Evolutionary conservation across 2,113 vertebrate genomes (phyloP).

Genomic region (Ictidomys tridecemlineatus): DNA sequence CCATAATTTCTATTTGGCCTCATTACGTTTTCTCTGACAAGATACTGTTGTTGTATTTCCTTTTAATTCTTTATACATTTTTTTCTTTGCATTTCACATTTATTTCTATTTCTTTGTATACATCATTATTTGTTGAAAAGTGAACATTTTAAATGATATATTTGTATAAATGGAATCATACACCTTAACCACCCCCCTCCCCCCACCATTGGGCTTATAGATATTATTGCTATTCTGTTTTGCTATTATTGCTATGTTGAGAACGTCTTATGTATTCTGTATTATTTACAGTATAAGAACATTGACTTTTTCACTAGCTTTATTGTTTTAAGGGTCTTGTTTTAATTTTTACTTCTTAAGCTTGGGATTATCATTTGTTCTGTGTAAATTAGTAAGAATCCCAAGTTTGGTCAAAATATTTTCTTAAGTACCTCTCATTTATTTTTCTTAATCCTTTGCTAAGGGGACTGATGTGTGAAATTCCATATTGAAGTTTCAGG

Average conservation of each 20-base stretch:
- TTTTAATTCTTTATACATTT: not conserved
- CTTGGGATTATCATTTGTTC: not conserved
- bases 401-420: not conserved
- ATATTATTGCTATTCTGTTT: too few relatives aligned
- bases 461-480: not conserved
- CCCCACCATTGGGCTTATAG: not conserved
- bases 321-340: not conserved
- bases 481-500: not conserved
- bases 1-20: not conserved
- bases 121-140: not conserved
- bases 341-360: not conserved
- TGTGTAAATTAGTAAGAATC: not conserved
- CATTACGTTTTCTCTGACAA: not conserved
- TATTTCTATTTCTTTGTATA: not conserved
- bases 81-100: not conserved
- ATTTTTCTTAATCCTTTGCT: not conserved
- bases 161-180: not conserved
- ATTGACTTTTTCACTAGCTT: not conserved
- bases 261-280: not conserved
- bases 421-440: conserved; percentile 7
- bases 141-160: not conserved
- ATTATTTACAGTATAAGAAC: not conserved
- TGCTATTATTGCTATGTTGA: not conserved
- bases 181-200: too few relatives aligned
- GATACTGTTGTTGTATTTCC: not conserved